Evolutionary conservation across 2,888 invertebrate genomes (phyloP).

Genomic region (Ectobius pallidus): DNA sequence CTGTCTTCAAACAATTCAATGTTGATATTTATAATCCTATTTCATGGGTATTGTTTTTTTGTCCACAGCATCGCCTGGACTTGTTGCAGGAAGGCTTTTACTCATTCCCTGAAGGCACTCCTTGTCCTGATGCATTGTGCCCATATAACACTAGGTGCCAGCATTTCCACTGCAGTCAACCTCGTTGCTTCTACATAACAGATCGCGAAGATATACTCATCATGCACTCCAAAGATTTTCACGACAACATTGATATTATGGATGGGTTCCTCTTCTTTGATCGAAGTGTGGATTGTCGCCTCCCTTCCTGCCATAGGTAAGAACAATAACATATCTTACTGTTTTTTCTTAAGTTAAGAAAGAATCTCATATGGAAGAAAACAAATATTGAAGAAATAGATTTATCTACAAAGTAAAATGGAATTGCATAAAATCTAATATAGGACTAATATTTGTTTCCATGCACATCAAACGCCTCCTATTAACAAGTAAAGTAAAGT

Average conservation of each 20-base stretch:
- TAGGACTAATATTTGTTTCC: no score
- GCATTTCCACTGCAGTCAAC: conserved; percentile 87
- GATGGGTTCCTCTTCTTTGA: conserved; percentile 89
- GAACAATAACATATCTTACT: background rate
- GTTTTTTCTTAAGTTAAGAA: no score
- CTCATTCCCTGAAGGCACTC: conserved; percentile 52
- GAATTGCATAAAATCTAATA: no score
- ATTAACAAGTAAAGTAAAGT: no score
- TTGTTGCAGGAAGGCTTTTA: conserved; percentile 51
- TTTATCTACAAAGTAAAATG: no score
- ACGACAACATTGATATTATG: conserved; percentile 79
- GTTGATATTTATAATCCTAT: no score
- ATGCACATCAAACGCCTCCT: no score
- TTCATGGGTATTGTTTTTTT: no score
- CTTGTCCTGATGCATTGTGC: conserved; percentile 79
- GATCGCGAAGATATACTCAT: conserved; percentile 78
- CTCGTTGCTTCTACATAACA: conserved; percentile 81
- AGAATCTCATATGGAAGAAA: no score
- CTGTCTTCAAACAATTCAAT: no score
- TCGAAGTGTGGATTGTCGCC: conserved; percentile 70
- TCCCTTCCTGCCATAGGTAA: conserved; percentile 64
- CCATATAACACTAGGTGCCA: conserved; percentile 68
- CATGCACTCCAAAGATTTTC: conserved; percentile 85
- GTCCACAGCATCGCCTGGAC: conserved; percentile 42
- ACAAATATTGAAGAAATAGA: no score